Conservation (phyloP, 2,797 vertebrate species). For the Mycteria americana region DNA sequence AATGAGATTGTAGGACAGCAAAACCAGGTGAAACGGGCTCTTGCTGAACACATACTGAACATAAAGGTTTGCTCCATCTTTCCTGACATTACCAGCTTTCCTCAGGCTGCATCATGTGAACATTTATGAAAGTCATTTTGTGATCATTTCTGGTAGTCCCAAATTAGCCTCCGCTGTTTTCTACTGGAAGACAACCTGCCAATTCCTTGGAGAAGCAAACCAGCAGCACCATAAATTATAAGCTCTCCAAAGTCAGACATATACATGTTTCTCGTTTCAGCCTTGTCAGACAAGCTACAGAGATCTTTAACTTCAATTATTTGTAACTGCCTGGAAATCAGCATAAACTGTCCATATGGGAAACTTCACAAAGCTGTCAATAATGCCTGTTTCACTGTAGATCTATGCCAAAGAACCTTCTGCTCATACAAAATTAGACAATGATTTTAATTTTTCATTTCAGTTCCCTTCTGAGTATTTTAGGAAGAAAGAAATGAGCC, state of each 20-base stretch:
- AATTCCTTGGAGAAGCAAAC: background rate
- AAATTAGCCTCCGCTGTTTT: background rate
- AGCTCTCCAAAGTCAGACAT: background rate
- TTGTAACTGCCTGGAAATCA: conserved; percentile 29
- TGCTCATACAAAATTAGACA: background rate
- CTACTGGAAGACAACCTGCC: background rate
- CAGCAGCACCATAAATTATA: background rate
- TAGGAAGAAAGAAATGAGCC: background rate
- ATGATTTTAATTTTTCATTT: background rate
- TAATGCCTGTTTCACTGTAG: background rate
- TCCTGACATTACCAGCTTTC: background rate
- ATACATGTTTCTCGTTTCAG: background rate
- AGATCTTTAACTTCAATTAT: conserved; percentile 45
- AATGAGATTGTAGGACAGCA: background rate
- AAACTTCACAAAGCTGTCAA: conserved; percentile 34
- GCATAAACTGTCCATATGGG: conserved; percentile 17
- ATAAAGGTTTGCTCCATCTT: background rate
- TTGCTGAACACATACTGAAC: background rate
- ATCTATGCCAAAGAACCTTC: conserved; percentile 28
- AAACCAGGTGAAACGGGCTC: background rate
- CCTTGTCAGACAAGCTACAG: conserved; percentile 6
- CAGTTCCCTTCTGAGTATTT: background rate
- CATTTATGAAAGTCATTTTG: background rate
- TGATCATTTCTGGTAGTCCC: background rate
- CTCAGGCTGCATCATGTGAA: background rate